Evolutionary conservation across 1,140 invertebrate species (phyloP).

Genomic region (Neodiprion lecontei): DNA sequence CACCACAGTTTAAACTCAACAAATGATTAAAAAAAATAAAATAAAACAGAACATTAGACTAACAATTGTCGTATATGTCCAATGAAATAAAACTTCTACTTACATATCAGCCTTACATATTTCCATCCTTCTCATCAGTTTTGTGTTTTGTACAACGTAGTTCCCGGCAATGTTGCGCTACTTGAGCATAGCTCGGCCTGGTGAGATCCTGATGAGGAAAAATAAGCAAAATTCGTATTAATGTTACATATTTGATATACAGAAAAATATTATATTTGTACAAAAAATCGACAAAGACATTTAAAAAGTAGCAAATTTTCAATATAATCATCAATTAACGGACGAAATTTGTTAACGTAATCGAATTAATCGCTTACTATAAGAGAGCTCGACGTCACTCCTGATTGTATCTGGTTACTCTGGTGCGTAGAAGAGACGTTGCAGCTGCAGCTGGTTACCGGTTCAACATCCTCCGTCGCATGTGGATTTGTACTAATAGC

Average conservation of each 20-base stretch:
- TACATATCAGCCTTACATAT: slow-evolving; percentile 54
- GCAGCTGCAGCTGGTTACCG: slow-evolving; percentile 57
- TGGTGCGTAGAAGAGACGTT: slow-evolving; percentile 50
- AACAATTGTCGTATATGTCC: not conserved
- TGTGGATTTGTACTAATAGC: slow-evolving; percentile 57
- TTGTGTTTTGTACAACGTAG: slow-evolving; percentile 62
- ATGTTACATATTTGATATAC: not conserved
- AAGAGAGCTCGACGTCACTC: slow-evolving; percentile 51
- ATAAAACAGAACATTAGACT: not conserved
- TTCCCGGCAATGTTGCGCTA: slow-evolving; percentile 78
- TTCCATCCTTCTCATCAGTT: slow-evolving; percentile 59
- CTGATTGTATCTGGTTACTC: slow-evolving; percentile 55
- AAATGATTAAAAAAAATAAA: slow-evolving; percentile 23
- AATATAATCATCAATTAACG: not conserved
- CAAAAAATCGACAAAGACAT: slow-evolving; percentile 26
- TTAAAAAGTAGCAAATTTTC: slow-evolving; percentile 3
- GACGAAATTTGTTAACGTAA: not conserved
- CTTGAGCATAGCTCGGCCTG: slow-evolving; percentile 83
- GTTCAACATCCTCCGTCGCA: slow-evolving; percentile 48
- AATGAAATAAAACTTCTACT: slow-evolving; percentile 27
- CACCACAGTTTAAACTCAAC: not conserved
- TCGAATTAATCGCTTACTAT: slow-evolving; percentile 48
- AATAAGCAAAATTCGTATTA: not conserved
- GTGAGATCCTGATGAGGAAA: slow-evolving; percentile 58
- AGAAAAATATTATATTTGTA: slow-evolving; percentile 21